Evolutionary conservation across 30 jellyfish, hydroid and myxozoan species (phyloP), one percentile per base, ranked within the genome.

Genomic region (Euphysa ruthae): DNA sequence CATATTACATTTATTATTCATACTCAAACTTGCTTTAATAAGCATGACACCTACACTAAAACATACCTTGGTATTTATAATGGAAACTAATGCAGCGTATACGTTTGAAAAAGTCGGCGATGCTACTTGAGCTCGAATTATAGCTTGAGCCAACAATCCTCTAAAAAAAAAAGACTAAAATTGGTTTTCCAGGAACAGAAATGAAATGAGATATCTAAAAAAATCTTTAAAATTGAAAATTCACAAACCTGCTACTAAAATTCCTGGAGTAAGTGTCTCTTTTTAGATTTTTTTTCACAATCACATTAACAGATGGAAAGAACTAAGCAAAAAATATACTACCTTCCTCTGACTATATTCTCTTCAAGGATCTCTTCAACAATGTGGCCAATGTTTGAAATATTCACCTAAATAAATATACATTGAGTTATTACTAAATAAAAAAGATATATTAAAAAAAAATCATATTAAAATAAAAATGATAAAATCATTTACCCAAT

Each of bases 121-220:
- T 22, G 94, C 93, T 26, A 75, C 91, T 58, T 92, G 99, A 32
- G 99, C 99, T 20, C 95, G 80, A 92, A 92, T 92, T 5, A 92
- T 76, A 1, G 93, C 77, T 62, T 83, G 95, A 55, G 87, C 68
- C 16, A 92, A 69, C 4, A 92, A 66, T 29, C 99, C 99, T 60
- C 99, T 92, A 57, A 4, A 82, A 61, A 32, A 28, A 28, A 30
- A 42, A 42, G 43, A 31, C 5, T 18, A 33, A 25, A 1, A 26
- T 13, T 18, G 16, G 16, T 42, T 42, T 42, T n/a, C n/a, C n/a
- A n/a, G n/a, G n/a, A n/a, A n/a, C n/a, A n/a, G n/a, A n/a, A n/a
- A n/a, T n/a, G n/a, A n/a, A n/a, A n/a, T n/a, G n/a, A n/a, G n/a
- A n/a, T n/a, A n/a, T n/a, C n/a, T n/a, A n/a, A n/a, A n/a, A n/a